phyloP scores from a whole-genome alignment of 64 coral and sea anemone genomes.

The Montipora sp. region DNA sequence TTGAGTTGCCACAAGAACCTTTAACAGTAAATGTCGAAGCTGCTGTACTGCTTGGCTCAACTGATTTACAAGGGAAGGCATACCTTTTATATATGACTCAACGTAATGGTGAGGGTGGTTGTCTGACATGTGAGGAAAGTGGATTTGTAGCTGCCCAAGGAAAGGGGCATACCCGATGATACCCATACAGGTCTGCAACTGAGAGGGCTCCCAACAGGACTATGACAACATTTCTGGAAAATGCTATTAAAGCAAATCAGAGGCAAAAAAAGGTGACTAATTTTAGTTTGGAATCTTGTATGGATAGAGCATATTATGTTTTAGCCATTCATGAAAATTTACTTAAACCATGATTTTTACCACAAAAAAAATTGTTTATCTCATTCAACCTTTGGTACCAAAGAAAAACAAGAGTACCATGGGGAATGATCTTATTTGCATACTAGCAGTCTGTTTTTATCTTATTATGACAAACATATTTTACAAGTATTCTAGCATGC shows the following conservation, averaged over 20 bases:
- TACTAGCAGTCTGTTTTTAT: too few species aligned
- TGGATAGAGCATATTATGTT: too few species aligned
- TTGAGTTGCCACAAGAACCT: not conserved
- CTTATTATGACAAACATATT: too few species aligned
- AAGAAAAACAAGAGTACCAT: too few species aligned
- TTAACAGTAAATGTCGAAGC: slow-evolving; percentile 35
- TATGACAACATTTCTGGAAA: not conserved
- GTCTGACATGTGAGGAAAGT: slow-evolving; percentile 64
- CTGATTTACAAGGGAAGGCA: slow-evolving; percentile 69
- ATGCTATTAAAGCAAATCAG: slow-evolving; percentile 9
- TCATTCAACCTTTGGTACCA: too few species aligned
- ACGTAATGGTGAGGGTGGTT: slow-evolving; percentile 62
- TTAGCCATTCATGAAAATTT: too few species aligned
- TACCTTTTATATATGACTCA: slow-evolving; percentile 73
- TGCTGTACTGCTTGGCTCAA: slow-evolving; percentile 46
- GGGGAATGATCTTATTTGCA: too few species aligned
- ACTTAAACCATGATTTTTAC: too few species aligned
- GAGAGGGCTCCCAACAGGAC: slow-evolving; percentile 27
- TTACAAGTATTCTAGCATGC: slow-evolving; percentile 31
- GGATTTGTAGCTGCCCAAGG: slow-evolving; percentile 58
- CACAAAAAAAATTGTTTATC: too few species aligned
- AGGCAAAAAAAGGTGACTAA: not conserved
- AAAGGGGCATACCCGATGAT: slow-evolving; percentile 66
- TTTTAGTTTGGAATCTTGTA: too few species aligned
- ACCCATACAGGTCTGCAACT: slow-evolving; percentile 31